Conservation (phyloP, 2,113 vertebrate genomes). For the Psophia crepitans region DNA sequence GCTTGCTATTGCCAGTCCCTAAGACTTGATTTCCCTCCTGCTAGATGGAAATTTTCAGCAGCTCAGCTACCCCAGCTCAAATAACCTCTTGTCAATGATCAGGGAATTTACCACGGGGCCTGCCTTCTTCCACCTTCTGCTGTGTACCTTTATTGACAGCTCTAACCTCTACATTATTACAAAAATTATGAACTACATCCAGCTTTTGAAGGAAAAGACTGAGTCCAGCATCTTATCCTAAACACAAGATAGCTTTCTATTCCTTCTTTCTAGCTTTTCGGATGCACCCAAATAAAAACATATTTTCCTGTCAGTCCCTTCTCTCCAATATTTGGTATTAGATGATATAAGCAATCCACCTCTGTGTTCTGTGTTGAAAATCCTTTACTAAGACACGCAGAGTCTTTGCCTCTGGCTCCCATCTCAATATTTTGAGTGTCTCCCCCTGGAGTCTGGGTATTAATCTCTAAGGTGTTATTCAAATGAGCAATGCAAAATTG, state of each 20-base stretch:
- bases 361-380: background rate
- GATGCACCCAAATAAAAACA: background rate
- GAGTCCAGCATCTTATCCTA: background rate
- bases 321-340: background rate
- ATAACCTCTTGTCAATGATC: background rate
- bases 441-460: background rate
- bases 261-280: background rate
- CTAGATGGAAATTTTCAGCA: background rate
- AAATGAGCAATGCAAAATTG: background rate
- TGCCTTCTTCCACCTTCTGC: background rate
- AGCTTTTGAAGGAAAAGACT: background rate
- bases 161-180: background rate
- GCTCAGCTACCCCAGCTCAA: background rate
- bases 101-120: background rate
- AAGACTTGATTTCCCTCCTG: background rate
- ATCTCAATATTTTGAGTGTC: background rate
- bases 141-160: fast-evolving
- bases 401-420: background rate
- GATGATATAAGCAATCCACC: background rate
- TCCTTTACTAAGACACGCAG: background rate
- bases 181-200: background rate
- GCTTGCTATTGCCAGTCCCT: background rate
- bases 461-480: background rate
- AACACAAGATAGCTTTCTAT: background rate
- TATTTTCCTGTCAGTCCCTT: background rate